These are phyloP conservation scores for Reticulitermes speratus DNA, from an alignment of 1,140 invertebrate species.

Conservation along the genomic window DNA sequence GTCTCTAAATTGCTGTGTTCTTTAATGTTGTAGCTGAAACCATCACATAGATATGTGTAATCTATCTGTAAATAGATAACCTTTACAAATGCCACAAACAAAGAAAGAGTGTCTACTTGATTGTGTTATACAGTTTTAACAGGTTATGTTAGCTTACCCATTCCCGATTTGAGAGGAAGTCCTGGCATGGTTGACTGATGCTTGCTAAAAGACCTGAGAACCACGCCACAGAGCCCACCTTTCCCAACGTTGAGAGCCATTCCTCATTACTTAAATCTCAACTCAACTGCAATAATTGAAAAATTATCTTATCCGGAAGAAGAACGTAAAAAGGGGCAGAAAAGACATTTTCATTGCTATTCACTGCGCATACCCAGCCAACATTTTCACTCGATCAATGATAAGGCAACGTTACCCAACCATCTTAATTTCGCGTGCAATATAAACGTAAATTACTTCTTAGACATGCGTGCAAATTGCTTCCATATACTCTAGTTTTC, in stretches of 20 bases:
- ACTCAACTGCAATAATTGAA: background rate
- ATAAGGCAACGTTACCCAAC: background rate
- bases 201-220: conserved; percentile 22
- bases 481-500: background rate
- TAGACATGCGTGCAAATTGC: background rate
- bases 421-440: background rate
- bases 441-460: background rate
- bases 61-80: too few species aligned
- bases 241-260: background rate
- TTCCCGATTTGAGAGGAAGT: conserved; percentile 23
- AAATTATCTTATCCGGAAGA: background rate
- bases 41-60: too few species aligned
- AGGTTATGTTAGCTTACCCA: conserved; percentile 16
- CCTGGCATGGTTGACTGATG: conserved; percentile 20
- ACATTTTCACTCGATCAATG: background rate
- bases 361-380: conserved; percentile 6
- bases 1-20: too few species aligned
- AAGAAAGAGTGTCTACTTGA: too few species aligned
- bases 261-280: background rate
- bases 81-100: too few species aligned
- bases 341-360: background rate
- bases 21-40: too few species aligned
- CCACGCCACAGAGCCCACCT: conserved; percentile 19
- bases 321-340: background rate
- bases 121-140: too few species aligned